A percentile compares a stretch with the other conserved stretches of the same genome.
Conservation (phyloP, 2,888 invertebrate genomes). For the Alviniconcha strummeri region DNA sequence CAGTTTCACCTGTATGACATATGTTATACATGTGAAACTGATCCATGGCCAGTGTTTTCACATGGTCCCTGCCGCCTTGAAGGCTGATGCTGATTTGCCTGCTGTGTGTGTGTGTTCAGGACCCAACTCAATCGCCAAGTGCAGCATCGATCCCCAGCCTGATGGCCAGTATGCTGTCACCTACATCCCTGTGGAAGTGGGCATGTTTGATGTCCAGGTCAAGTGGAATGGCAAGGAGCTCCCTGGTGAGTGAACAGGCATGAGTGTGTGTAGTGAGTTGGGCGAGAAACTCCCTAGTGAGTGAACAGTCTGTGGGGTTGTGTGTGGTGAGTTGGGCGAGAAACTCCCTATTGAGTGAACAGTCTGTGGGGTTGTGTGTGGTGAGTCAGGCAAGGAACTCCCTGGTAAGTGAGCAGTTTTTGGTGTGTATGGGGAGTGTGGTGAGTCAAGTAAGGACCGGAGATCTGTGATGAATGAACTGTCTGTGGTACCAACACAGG, state of each 20-base stretch:
- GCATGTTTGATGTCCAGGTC: slow-evolving; percentile 91
- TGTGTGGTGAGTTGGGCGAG: not conserved
- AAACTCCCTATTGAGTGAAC: too few relatives aligned
- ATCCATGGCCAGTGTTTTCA: too few relatives aligned
- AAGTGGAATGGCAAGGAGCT: slow-evolving; percentile 78
- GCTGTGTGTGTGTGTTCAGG: slow-evolving; percentile 71
- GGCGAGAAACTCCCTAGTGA: too few relatives aligned
- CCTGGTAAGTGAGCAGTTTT: slow-evolving; percentile 67
- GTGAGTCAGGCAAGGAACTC: slow-evolving; percentile 72
- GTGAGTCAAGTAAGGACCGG: not conserved
- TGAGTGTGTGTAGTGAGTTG: not conserved
- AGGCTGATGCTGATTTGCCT: too few relatives aligned
- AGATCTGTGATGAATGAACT: too few relatives aligned
- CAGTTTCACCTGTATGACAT: too few relatives aligned
- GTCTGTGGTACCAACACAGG: too few relatives aligned
- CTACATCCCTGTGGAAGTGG: slow-evolving; percentile 93
- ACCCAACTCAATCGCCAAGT: slow-evolving; percentile 79
- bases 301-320: not conserved
- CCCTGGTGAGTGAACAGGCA: slow-evolving; percentile 67
- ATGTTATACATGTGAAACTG: too few relatives aligned
- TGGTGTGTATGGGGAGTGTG: not conserved
- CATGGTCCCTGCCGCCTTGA: too few relatives aligned
- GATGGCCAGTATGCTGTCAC: slow-evolving; percentile 88
- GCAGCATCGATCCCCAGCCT: slow-evolving; percentile 75
- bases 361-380: not conserved